Evolutionary conservation across 1,140 invertebrate species (phyloP).

Genomic region (Lysiphlebus fabarum): DNA sequence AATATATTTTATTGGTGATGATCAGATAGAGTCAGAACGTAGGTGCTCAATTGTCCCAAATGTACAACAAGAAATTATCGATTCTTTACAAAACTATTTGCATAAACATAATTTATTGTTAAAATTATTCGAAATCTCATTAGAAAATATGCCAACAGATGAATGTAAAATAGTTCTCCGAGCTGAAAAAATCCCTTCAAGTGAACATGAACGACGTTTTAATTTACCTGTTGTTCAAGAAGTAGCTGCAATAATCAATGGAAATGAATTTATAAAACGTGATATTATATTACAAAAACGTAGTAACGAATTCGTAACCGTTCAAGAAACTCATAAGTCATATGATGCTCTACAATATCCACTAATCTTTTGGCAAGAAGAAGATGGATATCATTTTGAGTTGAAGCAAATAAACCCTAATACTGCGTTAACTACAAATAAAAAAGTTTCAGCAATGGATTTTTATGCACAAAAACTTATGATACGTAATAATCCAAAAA

Average conservation of each 20-base stretch:
- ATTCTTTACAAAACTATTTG: slow-evolving; percentile 40
- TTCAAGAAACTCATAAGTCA: slow-evolving; percentile 43
- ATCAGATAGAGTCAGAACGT: slow-evolving; percentile 42
- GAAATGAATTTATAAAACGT: slow-evolving; percentile 33
- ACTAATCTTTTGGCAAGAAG: slow-evolving; percentile 49
- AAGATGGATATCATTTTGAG: slow-evolving; percentile 47
- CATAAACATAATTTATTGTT: slow-evolving; percentile 46
- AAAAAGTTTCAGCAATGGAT: slow-evolving; percentile 45
- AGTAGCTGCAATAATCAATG: slow-evolving; percentile 47
- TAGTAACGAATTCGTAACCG: slow-evolving; percentile 21
- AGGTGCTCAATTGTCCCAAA: slow-evolving; percentile 35
- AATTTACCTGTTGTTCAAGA: slow-evolving; percentile 49
- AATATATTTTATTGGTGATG: slow-evolving; percentile 49
- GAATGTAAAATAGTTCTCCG: slow-evolving; percentile 36
- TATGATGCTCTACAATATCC: slow-evolving; percentile 53
- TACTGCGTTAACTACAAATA: slow-evolving; percentile 33
- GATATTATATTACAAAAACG: slow-evolving; percentile 15
- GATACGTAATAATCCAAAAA: slow-evolving; percentile 30
- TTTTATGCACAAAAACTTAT: slow-evolving; percentile 47
- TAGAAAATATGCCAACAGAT: slow-evolving; percentile 44
- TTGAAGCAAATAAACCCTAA: slow-evolving; percentile 33
- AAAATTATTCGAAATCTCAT: slow-evolving; percentile 44
- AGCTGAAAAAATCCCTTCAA: slow-evolving; percentile 43
- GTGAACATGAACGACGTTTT: slow-evolving; percentile 47
- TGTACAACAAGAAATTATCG: slow-evolving; percentile 40